These are phyloP conservation scores for Podarcis siculus DNA, from an alignment of 2,797 vertebrate genomes.

Conservation along the genomic window DNA sequence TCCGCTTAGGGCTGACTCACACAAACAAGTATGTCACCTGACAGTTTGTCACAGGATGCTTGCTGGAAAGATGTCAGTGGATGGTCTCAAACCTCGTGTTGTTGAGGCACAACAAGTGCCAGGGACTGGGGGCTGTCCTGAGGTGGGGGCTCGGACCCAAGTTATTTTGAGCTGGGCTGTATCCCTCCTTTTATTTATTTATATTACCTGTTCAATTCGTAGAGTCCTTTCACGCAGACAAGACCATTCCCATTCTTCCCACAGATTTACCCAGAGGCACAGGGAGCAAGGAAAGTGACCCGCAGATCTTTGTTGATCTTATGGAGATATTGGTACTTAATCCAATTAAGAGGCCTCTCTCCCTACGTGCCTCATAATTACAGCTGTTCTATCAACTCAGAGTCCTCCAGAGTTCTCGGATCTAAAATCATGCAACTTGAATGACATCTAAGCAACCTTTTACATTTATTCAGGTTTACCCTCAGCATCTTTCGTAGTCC, in stretches of 20 bases:
- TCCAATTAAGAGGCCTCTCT: not conserved
- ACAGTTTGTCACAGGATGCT: not conserved
- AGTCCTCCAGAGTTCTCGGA: not conserved
- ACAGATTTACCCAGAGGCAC: not conserved
- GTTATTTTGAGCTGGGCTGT: too few species aligned
- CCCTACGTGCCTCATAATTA: not conserved
- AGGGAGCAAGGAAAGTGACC: not conserved
- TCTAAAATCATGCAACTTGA: not conserved
- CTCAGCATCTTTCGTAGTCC: not conserved
- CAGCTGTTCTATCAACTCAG: fast-evolving
- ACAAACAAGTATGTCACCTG: not conserved
- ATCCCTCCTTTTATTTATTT: too few species aligned
- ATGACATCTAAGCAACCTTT: conserved; percentile 31
- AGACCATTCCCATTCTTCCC: not conserved
- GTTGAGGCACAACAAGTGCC: not conserved
- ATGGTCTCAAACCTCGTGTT: too few species aligned
- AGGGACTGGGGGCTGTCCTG: too few species aligned
- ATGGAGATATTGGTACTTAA: not conserved
- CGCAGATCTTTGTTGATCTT: not conserved
- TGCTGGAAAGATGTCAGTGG: not conserved
- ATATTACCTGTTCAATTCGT: not conserved
- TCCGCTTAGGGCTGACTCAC: not conserved
- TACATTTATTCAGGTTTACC: conserved; percentile 28
- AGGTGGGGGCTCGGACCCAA: too few species aligned
- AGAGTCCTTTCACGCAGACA: not conserved